These are phyloP conservation scores for Tridacna gigas DNA, from an alignment of 2,888 invertebrate species.

Conservation along the genomic window DNA sequence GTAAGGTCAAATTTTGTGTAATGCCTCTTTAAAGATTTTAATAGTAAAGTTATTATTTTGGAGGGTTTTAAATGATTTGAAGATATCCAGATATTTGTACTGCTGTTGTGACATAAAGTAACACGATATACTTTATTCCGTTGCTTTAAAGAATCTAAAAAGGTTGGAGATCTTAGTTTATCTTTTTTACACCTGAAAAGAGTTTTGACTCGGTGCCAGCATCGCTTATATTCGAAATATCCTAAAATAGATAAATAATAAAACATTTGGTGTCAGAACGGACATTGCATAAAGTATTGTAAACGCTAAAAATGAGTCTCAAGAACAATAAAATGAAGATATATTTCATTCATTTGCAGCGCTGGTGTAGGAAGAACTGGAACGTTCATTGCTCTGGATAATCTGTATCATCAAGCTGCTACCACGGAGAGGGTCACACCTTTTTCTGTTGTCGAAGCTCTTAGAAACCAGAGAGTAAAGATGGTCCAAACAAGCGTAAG, in stretches of 20 bases:
- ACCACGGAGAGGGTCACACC: neutral
- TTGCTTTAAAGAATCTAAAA: too few species aligned
- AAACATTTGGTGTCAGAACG: too few species aligned
- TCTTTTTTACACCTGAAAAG: neutral
- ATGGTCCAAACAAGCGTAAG: conserved; percentile 13
- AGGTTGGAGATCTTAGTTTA: neutral
- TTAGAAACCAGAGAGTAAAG: neutral
- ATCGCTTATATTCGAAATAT: neutral
- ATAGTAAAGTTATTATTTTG: too few species aligned
- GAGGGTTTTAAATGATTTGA: too few species aligned
- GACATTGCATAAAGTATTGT: too few species aligned
- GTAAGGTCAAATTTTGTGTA: too few species aligned
- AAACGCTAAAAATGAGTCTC: too few species aligned
- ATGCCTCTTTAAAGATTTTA: too few species aligned
- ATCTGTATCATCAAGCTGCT: conserved; percentile 1
- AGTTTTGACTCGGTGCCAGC: neutral
- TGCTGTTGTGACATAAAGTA: too few species aligned
- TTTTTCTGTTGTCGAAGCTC: neutral
- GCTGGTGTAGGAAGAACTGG: conserved; percentile 8
- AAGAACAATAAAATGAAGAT: too few species aligned
- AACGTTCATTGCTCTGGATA: conserved; percentile 3
- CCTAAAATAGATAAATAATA: neutral
- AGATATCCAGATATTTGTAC: too few species aligned
- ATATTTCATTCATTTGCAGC: neutral
- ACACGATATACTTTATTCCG: too few species aligned